These are phyloP conservation scores for Brachypteracias leptosomus DNA, from an alignment of 2,113 vertebrate genomes.

Conservation along the genomic window DNA sequence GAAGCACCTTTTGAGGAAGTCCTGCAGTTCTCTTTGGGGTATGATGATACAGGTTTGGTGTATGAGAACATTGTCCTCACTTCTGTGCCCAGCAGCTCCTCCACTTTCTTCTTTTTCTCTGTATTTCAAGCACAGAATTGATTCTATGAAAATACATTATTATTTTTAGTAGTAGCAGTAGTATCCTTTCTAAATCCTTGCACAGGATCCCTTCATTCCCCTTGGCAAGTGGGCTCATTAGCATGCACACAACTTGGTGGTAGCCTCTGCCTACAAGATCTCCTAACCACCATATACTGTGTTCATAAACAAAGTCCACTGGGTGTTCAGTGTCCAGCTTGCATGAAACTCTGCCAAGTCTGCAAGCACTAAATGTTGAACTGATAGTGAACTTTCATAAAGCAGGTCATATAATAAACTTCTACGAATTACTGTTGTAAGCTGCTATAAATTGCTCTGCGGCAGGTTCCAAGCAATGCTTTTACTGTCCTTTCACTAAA, in stretches of 20 bases:
- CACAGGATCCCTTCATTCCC: background rate
- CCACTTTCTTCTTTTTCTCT: background rate
- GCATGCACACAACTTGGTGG: background rate
- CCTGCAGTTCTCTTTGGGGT: background rate
- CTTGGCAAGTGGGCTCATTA: background rate
- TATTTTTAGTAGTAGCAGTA: too few species aligned
- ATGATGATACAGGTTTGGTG: background rate
- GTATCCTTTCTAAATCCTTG: background rate
- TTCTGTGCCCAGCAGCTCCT: background rate
- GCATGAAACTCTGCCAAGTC: conserved; percentile 13
- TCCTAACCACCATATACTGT: background rate
- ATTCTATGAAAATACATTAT: background rate
- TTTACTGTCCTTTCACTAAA: background rate
- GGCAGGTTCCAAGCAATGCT: background rate
- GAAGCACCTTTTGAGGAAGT: background rate
- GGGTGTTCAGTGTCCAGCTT: conserved; percentile 9
- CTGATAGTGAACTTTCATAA: conserved; percentile 36
- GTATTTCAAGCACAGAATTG: background rate
- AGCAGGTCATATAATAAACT: background rate
- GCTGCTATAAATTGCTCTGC: conserved; percentile 3
- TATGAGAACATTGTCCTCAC: background rate
- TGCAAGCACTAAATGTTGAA: conserved; percentile 5
- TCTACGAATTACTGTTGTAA: conserved; percentile 11
- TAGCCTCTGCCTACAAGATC: background rate
- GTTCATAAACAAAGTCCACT: background rate